These are phyloP conservation scores for Sphinx pinastri DNA, from an alignment of 2,888 invertebrate species.

Conservation along the genomic window DNA sequence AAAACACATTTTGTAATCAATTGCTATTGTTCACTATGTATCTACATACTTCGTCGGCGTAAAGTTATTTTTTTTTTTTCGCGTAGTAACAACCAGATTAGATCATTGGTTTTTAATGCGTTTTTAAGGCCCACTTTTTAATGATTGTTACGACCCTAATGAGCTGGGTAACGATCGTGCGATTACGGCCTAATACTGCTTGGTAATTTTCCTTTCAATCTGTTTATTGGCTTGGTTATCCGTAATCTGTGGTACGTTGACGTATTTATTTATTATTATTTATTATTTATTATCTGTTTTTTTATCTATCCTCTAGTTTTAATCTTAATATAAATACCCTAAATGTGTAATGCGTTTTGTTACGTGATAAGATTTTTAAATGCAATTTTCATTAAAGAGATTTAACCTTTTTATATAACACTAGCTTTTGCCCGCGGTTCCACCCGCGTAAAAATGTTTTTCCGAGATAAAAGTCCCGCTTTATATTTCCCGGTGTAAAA, in stretches of 20 bases:
- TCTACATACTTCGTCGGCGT: background rate
- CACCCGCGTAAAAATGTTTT: no score
- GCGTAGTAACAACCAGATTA: slow-evolving; percentile 16
- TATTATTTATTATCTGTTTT: background rate
- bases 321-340: no score
- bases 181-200: slow-evolving; percentile 4
- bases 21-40: no score
- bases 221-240: slow-evolving; percentile 14
- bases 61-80: slow-evolving; percentile 1
- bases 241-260: background rate
- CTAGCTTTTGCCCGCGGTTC: no score
- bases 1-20: no score
- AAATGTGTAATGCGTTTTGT: no score
- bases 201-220: slow-evolving; percentile 21
- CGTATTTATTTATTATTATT: background rate
- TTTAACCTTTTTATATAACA: no score
- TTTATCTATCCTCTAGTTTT: no score
- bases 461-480: no score
- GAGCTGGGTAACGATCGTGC: slow-evolving; percentile 30
- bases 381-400: no score
- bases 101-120: slow-evolving; percentile 43
- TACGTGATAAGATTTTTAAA: no score
- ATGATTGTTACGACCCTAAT: slow-evolving; percentile 38
- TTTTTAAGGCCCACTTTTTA: slow-evolving; percentile 34
- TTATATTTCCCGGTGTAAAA: no score